Evolutionary conservation across 1,140 invertebrate genomes (phyloP), one percentile per base, ranked within the genome.

Genomic region (Zaprionus capensis): DNA sequence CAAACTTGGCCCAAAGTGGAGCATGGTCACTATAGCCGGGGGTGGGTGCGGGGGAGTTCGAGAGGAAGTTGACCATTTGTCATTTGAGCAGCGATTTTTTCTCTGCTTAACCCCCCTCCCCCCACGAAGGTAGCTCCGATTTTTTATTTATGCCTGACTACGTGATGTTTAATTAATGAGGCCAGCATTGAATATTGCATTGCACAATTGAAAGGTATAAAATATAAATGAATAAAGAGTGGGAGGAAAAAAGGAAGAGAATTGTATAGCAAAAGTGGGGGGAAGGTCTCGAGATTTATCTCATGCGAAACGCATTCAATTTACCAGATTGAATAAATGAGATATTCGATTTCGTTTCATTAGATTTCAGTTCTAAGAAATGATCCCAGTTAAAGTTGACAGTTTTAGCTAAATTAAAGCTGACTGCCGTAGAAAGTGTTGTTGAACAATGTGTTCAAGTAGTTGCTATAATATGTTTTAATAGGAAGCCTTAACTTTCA

Each of bases 141-240:
- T 59, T 62, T 67, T 71, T 63, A 56, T 59, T 66, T 66, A 71
- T 66, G 73, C 73, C 61, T 22, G 53, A 71, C 61, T 69, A 77
- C 82, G 78, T 81, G 78, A 88, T 87, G 84, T 88, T 81, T 87
- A 84, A 87, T 87, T 87, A 87, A 88, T 87, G 80, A 88, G 78
- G 66, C 57, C 44, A 58, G 65, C 71, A 77, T 84, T 84, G 67
- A 88, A 83, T 72, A 81, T 81, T 73, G 71, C 63, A 80, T 72
- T 49, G 46, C 73, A 71, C 46, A 81, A 75, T 71, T 72, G 75
- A 65, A 59, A 53, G 36, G 31, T 41, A 65, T 76, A 24, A 66
- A 72, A 71, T 71, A 71, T 64, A 71, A 75, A 71, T 63, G 51
- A 55, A 73, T 69, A 57, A 56, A 69, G 36, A 17, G 12, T 24